Percentiles rank a stretch among this genome's conserved stretches.
phyloP scores from a whole-genome alignment of 2,797 vertebrate species.

The Amblyopsis hoosieri region DNA sequence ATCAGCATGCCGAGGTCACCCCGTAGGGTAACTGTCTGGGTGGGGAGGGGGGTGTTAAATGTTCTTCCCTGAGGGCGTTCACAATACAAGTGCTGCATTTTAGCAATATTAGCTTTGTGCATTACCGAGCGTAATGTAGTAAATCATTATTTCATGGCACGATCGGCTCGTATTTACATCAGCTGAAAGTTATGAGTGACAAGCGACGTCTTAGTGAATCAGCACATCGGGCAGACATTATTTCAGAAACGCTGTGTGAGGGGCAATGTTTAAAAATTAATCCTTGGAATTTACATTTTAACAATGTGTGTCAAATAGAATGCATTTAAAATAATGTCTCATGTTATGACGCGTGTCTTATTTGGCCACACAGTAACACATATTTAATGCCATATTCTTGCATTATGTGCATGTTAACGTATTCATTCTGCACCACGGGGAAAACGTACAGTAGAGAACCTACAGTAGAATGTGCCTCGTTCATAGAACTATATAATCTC shows the following conservation, averaged over 20 bases:
- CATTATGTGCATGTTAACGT: not conserved
- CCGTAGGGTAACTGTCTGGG: slow-evolving; percentile 45
- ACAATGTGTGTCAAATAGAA: too few species aligned
- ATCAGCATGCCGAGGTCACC: slow-evolving; percentile 51
- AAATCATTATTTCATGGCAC: slow-evolving; percentile 69
- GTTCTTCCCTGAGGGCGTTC: slow-evolving; percentile 54
- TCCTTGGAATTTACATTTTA: too few species aligned
- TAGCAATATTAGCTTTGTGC: slow-evolving; percentile 64
- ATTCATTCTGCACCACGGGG: not conserved
- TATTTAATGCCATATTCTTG: not conserved
- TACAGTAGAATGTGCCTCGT: too few species aligned
- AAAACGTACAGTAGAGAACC: not conserved
- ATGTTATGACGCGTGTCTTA: too few species aligned
- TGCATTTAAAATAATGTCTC: not conserved
- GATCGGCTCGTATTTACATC: slow-evolving; percentile 44
- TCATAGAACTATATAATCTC: too few species aligned
- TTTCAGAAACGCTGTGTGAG: too few species aligned
- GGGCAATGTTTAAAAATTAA: too few species aligned
- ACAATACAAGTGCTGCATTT: slow-evolving; percentile 42
- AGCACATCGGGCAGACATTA: too few species aligned
- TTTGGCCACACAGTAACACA: not conserved
- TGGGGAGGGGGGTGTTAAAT: slow-evolving; percentile 48
- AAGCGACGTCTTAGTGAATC: too few species aligned
- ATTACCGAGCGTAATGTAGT: slow-evolving; percentile 50
- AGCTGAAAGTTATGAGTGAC: slow-evolving; percentile 34